Base-by-base conservation (phyloP, 2,113 vertebrate genomes). In the Peucedramus taeniatus region DNA sequence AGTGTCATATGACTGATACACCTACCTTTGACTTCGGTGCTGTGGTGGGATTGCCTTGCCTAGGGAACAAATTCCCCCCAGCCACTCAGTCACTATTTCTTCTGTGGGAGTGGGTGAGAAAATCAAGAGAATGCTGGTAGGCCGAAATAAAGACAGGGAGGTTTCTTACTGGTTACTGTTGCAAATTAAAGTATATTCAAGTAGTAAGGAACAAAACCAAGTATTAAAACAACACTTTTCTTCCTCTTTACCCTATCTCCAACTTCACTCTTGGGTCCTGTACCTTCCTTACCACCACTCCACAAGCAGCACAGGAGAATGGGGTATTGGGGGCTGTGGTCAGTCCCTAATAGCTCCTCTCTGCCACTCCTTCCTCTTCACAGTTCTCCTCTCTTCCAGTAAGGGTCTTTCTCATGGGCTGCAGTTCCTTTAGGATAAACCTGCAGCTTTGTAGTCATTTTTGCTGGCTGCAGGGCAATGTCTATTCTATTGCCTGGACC, bases 271-370 rank as follows among this genome's bases (percentile, higher is more conserved):
- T 64, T 50, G 11, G 6, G 15, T 63, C 37, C 5, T 35, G 7
- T 64, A n/a, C 13, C 7, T 31, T 39, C 18, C 7, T 13, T 13
- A 15, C 13, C 26, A 4, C 8, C 20, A 22, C 1, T 7, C 0
- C 0, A 0, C 3, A 71, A 23, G 9, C 26, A 44, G 13, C 8
- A 19, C 15, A 40, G 6, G 13, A 51, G 5, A 13, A 28, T 35
- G 18, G 27, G 7, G 19, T 44, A 27, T 5, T 40, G 13, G 13
- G 16, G 7, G 3, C 13, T 54, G 6, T 26, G 9, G 12, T 65
- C n/a, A 44, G 27, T 51, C 13, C 10, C 10, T 56, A 33, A 33
- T 6, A 40, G 7, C 26, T 54, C 26, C 33, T 54, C 27, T 45
- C 77, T 45, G 21, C 8, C 0, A 0, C 27, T 81, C 5, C 12